Evolutionary conservation across 2,888 invertebrate species (phyloP).

Genomic region (Philonicus albiceps): DNA sequence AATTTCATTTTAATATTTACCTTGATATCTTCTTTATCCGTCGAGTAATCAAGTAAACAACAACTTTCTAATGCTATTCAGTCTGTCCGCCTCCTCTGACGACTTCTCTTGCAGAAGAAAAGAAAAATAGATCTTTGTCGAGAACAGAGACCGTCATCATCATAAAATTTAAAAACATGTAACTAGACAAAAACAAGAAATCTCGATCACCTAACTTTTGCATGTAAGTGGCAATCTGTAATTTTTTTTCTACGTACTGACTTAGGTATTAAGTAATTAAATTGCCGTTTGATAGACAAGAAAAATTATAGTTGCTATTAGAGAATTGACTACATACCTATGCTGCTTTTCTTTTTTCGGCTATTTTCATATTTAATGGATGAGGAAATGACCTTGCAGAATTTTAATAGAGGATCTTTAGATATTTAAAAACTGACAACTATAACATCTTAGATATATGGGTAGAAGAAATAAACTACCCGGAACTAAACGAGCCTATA

Average conservation of each 20-base stretch:
- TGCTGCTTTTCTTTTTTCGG: neutral
- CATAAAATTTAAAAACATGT: neutral
- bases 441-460: too few species aligned
- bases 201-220: neutral
- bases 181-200: neutral
- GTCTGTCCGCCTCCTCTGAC: neutral
- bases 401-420: neutral
- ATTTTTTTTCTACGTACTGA: neutral
- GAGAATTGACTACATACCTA: neutral
- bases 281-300: neutral
- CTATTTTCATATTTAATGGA: neutral
- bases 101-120: neutral
- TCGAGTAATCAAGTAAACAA: neutral
- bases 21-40: neutral
- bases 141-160: neutral
- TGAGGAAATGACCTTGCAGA: neutral
- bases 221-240: neutral
- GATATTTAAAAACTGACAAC: too few species aligned
- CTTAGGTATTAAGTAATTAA: neutral
- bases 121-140: neutral
- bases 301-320: neutral
- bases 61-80: neutral
- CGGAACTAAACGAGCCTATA: too few species aligned
- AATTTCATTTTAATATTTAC: neutral
- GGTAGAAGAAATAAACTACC: too few species aligned